These are phyloP conservation scores for Pelodiscus sinensis DNA, from an alignment of 2,113 vertebrate species.

Conservation along the genomic window DNA sequence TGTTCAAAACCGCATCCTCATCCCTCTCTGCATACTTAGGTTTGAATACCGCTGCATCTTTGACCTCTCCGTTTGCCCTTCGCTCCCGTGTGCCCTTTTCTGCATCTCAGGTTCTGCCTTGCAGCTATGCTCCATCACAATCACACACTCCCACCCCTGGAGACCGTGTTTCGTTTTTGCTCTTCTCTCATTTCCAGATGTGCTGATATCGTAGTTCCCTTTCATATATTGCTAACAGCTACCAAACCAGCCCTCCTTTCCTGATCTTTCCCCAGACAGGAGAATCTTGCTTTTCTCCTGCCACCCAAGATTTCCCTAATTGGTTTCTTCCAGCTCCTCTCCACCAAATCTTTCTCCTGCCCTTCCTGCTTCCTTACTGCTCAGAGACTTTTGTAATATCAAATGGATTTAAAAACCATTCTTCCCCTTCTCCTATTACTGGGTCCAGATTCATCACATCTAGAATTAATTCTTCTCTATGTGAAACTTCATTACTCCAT, in stretches of 20 bases:
- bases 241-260: neutral
- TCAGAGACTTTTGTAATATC: neutral
- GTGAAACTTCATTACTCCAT: neutral
- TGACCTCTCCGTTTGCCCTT: neutral
- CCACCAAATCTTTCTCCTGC: neutral
- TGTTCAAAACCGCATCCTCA: neutral
- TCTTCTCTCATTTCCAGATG: neutral
- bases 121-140: neutral
- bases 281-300: neutral
- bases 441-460: neutral
- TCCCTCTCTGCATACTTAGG: neutral
- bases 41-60: neutral
- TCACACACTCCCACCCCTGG: neutral
- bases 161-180: neutral
- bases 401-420: neutral
- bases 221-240: neutral
- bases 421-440: neutral
- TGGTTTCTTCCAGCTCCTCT: neutral
- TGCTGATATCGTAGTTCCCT: neutral
- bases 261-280: neutral
- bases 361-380: neutral
- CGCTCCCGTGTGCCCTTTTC: neutral
- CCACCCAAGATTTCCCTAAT: neutral
- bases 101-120: neutral
- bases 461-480: neutral